phyloP scores from a whole-genome alignment of 2,113 vertebrate genomes.

The Lucifuga dentata region DNA sequence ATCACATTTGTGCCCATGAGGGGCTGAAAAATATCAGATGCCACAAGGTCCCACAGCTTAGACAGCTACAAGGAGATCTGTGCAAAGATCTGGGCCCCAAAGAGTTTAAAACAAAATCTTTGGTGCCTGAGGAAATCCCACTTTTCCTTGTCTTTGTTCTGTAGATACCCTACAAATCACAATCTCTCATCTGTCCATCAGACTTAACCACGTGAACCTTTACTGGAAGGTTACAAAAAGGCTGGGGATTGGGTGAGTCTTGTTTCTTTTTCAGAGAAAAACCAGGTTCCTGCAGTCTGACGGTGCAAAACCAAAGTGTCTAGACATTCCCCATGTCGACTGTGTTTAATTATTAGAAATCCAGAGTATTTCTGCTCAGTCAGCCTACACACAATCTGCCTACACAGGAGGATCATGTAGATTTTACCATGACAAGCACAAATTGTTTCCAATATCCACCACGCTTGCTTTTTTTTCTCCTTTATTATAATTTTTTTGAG shows the following conservation, averaged over 20 bases:
- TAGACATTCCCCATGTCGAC: constrained; percentile 31
- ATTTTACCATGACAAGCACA: constrained; percentile 52
- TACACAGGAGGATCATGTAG: constrained; percentile 54
- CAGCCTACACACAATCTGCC: constrained; percentile 54
- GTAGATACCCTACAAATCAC: constrained; percentile 27
- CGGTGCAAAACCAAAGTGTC: constrained; percentile 15
- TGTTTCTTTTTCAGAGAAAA: constrained; percentile 1
- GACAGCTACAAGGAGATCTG: constrained; percentile 28
- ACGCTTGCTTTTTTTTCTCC: constrained; percentile 23
- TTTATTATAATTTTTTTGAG: constrained; percentile 28
- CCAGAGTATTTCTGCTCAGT: constrained; percentile 54
- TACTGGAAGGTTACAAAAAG: constrained; percentile 9
- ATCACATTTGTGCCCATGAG: not conserved
- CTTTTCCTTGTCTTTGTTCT: constrained; percentile 25
- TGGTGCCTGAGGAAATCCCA: constrained; percentile 38
- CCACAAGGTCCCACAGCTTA: constrained; percentile 6
- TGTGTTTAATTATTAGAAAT: constrained; percentile 55
- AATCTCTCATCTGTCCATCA: constrained; percentile 30
- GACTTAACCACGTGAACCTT: constrained; percentile 12
- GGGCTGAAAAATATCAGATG: constrained; percentile 1
- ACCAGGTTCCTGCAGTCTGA: constrained; percentile 1
- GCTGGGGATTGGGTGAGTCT: not conserved
- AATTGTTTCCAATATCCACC: constrained; percentile 43
- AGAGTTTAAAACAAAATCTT: constrained; percentile 46
- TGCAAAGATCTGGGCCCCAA: constrained; percentile 30